Evolutionary conservation across 2,888 invertebrate genomes (phyloP).

Genomic region (Leptinotarsa tumamoca): DNA sequence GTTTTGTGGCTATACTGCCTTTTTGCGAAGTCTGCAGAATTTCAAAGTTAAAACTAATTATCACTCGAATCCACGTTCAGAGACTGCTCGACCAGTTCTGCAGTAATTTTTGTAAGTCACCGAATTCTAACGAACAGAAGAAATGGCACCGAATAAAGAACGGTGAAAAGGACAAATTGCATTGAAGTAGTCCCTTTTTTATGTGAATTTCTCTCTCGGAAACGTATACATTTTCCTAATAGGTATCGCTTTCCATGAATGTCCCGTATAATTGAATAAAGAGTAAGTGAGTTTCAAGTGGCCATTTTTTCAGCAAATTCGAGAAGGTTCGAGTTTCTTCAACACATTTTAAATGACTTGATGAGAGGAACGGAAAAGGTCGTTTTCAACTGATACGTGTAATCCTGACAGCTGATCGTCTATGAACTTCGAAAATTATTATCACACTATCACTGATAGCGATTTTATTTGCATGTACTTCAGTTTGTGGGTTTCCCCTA

Average conservation of each 20-base stretch:
- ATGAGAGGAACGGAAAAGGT: neutral
- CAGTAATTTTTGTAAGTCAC: constrained; percentile 30
- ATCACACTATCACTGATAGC: no score
- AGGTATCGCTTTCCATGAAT: constrained; percentile 45
- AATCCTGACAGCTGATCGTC: no score
- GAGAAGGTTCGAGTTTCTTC: neutral
- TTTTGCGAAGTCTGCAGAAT: constrained; percentile 15
- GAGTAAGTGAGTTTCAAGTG: constrained; percentile 39
- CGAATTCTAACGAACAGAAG: constrained; percentile 24
- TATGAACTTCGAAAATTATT: no score
- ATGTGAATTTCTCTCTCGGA: constrained; percentile 23
- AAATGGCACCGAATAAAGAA: constrained; percentile 27
- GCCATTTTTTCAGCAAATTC: constrained; percentile 33
- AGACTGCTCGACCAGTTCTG: constrained; percentile 17
- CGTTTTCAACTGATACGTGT: neutral
- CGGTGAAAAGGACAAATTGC: constrained; percentile 33
- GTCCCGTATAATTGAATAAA: constrained; percentile 43
- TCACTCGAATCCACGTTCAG: constrained; percentile 14
- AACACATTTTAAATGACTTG: neutral
- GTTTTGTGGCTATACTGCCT: constrained; percentile 2
- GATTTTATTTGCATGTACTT: no score
- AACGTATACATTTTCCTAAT: constrained; percentile 43
- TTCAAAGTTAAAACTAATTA: constrained; percentile 24
- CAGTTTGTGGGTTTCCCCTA: no score
- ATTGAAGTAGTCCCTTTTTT: constrained; percentile 30